These are phyloP conservation scores for Aspidapion aeneum DNA, from an alignment of 2,888 invertebrate species.

Conservation along the genomic window DNA sequence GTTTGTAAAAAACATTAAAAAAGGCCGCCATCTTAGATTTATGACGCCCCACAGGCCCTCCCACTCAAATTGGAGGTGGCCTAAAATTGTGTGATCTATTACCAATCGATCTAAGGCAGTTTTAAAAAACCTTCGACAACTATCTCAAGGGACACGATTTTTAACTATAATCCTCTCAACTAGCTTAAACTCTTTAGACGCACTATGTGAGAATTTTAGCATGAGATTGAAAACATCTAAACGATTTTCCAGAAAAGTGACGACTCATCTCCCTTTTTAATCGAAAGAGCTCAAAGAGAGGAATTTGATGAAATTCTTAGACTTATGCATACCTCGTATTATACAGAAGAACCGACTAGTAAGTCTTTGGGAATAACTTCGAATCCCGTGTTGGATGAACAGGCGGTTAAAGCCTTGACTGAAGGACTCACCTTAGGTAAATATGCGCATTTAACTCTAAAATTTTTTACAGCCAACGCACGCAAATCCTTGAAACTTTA, in stretches of 20 bases:
- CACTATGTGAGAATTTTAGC: no score
- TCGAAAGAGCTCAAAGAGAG: slow-evolving; percentile 46
- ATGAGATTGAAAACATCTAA: no score
- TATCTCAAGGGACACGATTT: no score
- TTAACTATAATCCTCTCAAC: no score
- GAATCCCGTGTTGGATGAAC: slow-evolving; percentile 33
- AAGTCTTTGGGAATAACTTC: slow-evolving; percentile 48
- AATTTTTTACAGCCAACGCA: neutral
- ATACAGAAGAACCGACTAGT: slow-evolving; percentile 54
- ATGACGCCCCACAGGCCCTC: no score
- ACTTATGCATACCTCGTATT: slow-evolving; percentile 52
- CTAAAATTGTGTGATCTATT: no score
- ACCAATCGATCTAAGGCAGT: no score
- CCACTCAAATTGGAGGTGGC: no score
- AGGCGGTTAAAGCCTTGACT: slow-evolving; percentile 37
- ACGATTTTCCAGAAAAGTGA: slow-evolving; percentile 14
- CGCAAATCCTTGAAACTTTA: no score
- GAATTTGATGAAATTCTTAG: slow-evolving; percentile 50
- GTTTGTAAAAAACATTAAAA: no score
- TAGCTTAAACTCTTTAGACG: slow-evolving; percentile 2
- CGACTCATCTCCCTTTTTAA: slow-evolving; percentile 34
- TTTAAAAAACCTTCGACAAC: no score
- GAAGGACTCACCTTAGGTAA: slow-evolving; percentile 34
- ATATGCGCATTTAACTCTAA: neutral
- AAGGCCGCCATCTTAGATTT: no score